Percentiles rank a stretch among this genome's conserved stretches.
Conservation (phyloP, 2,888 invertebrate genomes). For the Pristionchus entomophagus region DNA sequence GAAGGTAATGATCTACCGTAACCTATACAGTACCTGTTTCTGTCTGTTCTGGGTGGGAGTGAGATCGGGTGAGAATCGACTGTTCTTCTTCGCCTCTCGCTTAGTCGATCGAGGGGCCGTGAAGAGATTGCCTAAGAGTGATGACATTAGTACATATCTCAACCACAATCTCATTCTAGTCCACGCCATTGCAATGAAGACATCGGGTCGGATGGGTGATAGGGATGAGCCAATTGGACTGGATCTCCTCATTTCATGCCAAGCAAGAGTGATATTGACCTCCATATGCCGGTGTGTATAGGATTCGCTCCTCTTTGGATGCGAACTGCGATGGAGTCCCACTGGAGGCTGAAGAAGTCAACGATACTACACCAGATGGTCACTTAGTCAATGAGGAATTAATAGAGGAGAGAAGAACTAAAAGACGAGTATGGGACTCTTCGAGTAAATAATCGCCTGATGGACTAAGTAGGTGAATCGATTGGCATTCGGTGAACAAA, state of each 20-base stretch:
- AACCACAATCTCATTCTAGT: not conserved
- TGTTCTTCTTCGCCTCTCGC: not conserved
- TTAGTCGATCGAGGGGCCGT: not conserved
- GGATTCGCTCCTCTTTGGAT: not conserved
- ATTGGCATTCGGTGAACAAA: too few relatives aligned
- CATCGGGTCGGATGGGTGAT: too few relatives aligned
- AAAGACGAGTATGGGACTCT: too few relatives aligned
- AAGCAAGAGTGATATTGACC: not conserved
- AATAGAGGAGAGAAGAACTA: too few relatives aligned
- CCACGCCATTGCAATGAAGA: not conserved
- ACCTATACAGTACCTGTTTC: not conserved
- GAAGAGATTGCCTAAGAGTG: not conserved
- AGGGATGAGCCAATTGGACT: too few relatives aligned
- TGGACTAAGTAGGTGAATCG: too few relatives aligned
- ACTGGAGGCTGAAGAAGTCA: not conserved
- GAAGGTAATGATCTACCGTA: too few relatives aligned
- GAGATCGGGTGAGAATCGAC: not conserved
- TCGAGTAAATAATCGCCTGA: too few relatives aligned
- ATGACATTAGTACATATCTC: not conserved
- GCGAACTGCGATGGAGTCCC: not conserved
- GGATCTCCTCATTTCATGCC: not conserved
- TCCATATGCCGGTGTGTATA: not conserved
- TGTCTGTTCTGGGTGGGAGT: not conserved
- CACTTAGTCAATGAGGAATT: too few relatives aligned
- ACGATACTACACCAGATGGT: not conserved